These are phyloP conservation scores for Mirounga angustirostris DNA, from an alignment of 2,113 vertebrate genomes.

Conservation along the genomic window DNA sequence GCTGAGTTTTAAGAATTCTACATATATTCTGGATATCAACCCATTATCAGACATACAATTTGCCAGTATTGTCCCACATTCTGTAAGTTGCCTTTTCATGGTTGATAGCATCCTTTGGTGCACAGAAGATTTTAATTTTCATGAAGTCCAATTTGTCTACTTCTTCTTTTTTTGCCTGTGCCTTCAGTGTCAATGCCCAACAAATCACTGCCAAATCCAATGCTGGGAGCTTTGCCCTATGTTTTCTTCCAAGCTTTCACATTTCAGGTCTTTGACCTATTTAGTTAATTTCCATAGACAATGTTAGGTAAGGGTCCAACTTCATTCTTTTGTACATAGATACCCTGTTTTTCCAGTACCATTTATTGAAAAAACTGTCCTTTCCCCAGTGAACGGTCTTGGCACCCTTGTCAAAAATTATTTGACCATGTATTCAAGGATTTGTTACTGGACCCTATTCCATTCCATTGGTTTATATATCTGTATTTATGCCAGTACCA, in stretches of 20 bases:
- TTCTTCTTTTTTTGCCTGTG: background rate
- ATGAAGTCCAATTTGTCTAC: background rate
- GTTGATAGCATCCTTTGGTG: background rate
- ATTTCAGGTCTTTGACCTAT: background rate
- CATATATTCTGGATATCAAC: background rate
- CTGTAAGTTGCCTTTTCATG: background rate
- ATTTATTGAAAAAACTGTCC: background rate
- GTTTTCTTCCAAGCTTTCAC: background rate
- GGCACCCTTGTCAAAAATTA: background rate
- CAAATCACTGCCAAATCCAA: background rate
- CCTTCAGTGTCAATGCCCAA: background rate
- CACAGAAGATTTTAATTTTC: background rate
- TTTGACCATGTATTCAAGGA: background rate
- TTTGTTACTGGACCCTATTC: background rate
- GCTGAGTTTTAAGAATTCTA: background rate
- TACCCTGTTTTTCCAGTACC: background rate
- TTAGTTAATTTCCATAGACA: background rate
- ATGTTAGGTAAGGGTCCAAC: background rate
- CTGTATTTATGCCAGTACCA: background rate
- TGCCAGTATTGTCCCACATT: background rate
- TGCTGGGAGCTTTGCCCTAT: background rate
- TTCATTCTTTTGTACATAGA: background rate
- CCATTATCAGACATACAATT: background rate
- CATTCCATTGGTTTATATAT: background rate
- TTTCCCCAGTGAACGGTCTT: background rate